Evolutionary conservation across 1,140 invertebrate species (phyloP).

Genomic region (Trissolcus basalis): DNA sequence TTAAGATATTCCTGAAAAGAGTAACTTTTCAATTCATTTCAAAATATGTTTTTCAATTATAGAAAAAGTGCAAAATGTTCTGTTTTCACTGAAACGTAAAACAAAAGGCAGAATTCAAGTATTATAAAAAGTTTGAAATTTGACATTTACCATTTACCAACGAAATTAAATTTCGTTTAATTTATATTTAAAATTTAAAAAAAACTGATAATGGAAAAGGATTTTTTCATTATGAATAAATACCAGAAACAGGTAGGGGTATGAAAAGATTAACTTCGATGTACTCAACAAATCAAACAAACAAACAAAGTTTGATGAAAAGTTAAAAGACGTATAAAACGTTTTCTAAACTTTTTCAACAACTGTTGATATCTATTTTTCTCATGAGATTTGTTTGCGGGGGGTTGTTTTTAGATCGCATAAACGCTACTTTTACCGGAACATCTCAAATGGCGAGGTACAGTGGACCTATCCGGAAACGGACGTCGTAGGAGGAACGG

Average conservation of each 20-base stretch:
- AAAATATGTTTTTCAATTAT: too few species aligned
- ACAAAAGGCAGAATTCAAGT: not conserved
- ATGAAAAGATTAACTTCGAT: slow-evolving; percentile 60
- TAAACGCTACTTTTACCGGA: slow-evolving; percentile 84
- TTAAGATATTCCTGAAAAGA: not conserved
- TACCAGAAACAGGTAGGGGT: slow-evolving; percentile 63
- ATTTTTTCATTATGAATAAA: not conserved
- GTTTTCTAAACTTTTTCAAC: slow-evolving; percentile 35
- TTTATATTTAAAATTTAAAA: too few species aligned
- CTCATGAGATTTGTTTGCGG: slow-evolving; percentile 67
- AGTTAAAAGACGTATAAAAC: slow-evolving; percentile 39
- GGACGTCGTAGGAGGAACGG: slow-evolving; percentile 76
- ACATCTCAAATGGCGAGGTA: slow-evolving; percentile 77
- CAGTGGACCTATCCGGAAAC: slow-evolving; percentile 83
- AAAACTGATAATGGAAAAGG: too few species aligned
- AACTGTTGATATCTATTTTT: slow-evolving; percentile 39
- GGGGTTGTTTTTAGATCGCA: slow-evolving; percentile 79
- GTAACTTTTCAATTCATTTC: too few species aligned
- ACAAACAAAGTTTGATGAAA: slow-evolving; percentile 31
- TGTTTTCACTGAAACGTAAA: slow-evolving; percentile 29
- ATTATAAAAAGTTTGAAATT: slow-evolving; percentile 32
- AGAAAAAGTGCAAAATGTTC: slow-evolving; percentile 56
- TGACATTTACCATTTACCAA: not conserved
- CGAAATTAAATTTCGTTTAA: not conserved
- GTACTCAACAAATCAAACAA: slow-evolving; percentile 45